Base-by-base conservation (phyloP, 2,113 vertebrate species). In the Monarcha castaneiventris region DNA sequence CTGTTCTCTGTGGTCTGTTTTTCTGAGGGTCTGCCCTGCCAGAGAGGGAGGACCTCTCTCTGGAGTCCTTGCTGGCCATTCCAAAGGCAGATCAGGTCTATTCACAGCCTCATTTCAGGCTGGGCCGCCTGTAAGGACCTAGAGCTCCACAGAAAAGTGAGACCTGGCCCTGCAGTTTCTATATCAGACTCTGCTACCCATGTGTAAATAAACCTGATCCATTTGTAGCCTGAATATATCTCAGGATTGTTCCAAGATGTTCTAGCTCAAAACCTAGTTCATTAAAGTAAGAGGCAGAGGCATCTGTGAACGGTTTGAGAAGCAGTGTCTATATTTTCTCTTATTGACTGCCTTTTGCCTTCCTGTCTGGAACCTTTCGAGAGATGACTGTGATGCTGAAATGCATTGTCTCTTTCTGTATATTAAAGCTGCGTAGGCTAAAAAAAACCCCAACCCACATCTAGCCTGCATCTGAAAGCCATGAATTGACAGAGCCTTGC, bases 321-420 rank as follows among this genome's bases (percentile, higher is more conserved):
- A 67, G 37, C 91, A 84, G 52, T 85, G 58, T 95, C 37, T 89
- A 6, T 92, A 80, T 90, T 66, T 89, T 93, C 84, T 82, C 32
- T 66, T 87, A 84, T 58, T 90, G 91, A 93, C 89, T 92, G 54
- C 51, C 72, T 85, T 88, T 90, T 88, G 69, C 83, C 59, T 92
- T 76, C 58, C 73, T 84, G 72, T 51, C 58, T 95, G 81, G 84
- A 95, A 83, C 55, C 71, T 94, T 90, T 74, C 86, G 87, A 86
- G 66, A 76, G 67, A 68, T 76, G 59, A 33, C 89, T 94, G 68
- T 39, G 48, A 55, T 77, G 58, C 54, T 58, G 48, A 71, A 90
- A 87, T 87, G 75, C 56, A 75, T 91, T 67, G 76, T 82, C 35
- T 91, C 54, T 22, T 62, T 68, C 66, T 58, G 18, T 87, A 29